Evolutionary conservation across 2,888 invertebrate genomes (phyloP), one percentile per base, ranked within the genome.

Genomic region (Lymantria dispar): DNA sequence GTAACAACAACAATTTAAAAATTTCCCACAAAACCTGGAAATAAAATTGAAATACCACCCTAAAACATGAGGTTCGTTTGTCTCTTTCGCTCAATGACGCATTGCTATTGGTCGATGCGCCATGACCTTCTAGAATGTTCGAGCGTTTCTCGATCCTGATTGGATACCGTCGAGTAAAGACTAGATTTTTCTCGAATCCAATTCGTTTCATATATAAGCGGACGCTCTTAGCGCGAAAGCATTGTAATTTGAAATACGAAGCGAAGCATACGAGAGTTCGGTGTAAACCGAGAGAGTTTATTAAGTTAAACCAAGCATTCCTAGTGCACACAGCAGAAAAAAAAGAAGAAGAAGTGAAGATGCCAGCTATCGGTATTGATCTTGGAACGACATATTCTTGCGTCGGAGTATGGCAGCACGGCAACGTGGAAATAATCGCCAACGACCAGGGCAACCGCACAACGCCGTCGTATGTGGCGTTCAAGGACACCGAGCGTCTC

Each of bases 381-480:
- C 81, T 92, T 63, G 92, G 92, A 52, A 92, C 92, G 39, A 92
- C 92, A n/a, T 92, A 92, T 76, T 92, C 92, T 60, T 92, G 92
- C 67, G 92, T 92, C 30, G 89, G 87, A 54, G 88, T 89, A n/a
- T 89, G 80, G 80, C 89, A 88, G 74, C 93, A 95, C 66, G 95
- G 95, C 51, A 94, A 94, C 73, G 95, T 95, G 74, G 95, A 95
- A 78, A 95, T 95, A 78, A 95, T 95, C 79, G 92, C 93, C 61
- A 93, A 93, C 79, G 93, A 93, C 78, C 93, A 93, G 76, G 95
- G 95, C 58, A 95, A 95, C 88, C 83, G 95, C 65, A 95, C 95
- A 10, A 95, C 95, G 54, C 95, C 95, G 14, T 94, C 94, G 49
- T 95, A 95, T 79, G 95, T 95, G 50, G 95, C 95, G 22, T 95